These are phyloP conservation scores for Adela reaumurella DNA, from an alignment of 2,888 invertebrate species.

Conservation along the genomic window DNA sequence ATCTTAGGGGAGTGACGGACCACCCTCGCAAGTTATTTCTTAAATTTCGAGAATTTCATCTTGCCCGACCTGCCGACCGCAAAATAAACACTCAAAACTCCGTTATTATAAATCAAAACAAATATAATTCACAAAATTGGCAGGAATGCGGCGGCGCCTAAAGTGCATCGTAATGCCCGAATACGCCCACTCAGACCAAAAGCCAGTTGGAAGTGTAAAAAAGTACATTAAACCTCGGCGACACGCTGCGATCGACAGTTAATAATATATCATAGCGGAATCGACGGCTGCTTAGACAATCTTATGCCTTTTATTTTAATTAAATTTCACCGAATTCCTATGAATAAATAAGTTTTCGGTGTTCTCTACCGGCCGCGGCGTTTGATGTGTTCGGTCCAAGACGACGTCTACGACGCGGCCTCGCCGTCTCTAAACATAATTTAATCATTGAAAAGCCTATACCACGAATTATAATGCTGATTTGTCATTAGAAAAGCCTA, in stretches of 20 bases:
- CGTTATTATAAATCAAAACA: slow-evolving; percentile 25
- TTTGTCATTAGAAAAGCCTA: no score
- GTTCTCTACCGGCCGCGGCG: no score
- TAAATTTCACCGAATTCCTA: slow-evolving; percentile 43
- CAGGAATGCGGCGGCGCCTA: slow-evolving; percentile 32
- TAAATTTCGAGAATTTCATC: slow-evolving; percentile 27
- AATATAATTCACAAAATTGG: slow-evolving; percentile 46
- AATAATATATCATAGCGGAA: slow-evolving; percentile 47
- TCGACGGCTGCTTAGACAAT: slow-evolving; percentile 31
- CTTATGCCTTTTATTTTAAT: slow-evolving; percentile 41
- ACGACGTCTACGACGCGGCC: no score
- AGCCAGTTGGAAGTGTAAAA: slow-evolving; percentile 54
- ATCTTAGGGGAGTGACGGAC: slow-evolving; percentile 16
- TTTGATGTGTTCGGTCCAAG: no score
- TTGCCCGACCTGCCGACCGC: slow-evolving; percentile 17
- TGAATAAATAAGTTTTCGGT: not conserved
- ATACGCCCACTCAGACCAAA: slow-evolving; percentile 42
- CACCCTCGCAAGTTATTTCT: slow-evolving; percentile 41
- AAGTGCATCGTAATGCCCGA: slow-evolving; percentile 42
- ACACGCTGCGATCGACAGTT: slow-evolving; percentile 53
- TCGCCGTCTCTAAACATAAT: no score
- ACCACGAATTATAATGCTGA: no score
- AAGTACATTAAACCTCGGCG: slow-evolving; percentile 53
- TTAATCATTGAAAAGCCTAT: no score
- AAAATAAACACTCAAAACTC: slow-evolving; percentile 25